A percentile compares a stretch with the other conserved stretches of the same genome.
Evolutionary conservation across 2,113 vertebrate genomes (phyloP).

Genomic region (Penelope pileata): DNA sequence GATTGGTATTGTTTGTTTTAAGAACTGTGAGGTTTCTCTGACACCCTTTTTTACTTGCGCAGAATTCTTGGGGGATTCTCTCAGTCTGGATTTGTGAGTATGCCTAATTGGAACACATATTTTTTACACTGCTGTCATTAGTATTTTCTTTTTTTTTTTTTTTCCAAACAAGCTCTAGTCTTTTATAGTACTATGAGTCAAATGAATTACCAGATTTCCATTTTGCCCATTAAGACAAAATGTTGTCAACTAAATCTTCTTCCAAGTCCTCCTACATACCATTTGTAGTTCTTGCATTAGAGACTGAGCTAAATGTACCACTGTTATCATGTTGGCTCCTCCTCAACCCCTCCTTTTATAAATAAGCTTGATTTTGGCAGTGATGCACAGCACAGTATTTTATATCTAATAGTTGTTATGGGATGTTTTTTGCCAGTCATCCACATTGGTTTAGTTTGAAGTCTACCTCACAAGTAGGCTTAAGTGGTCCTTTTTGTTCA

Average conservation of each 20-base stretch:
- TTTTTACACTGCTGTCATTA: background rate
- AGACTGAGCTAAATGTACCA: background rate
- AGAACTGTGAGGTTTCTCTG: slow-evolving; percentile 1
- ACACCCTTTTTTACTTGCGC: background rate
- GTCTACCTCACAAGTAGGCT: background rate
- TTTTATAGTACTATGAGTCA: background rate
- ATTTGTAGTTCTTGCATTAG: slow-evolving; percentile 9
- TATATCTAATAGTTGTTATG: background rate
- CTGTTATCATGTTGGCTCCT: background rate
- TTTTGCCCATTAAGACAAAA: slow-evolving; percentile 26
- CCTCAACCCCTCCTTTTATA: slow-evolving; percentile 1
- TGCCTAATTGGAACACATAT: background rate
- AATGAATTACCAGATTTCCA: background rate
- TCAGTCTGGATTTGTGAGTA: background rate
- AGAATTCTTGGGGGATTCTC: background rate
- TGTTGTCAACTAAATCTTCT: slow-evolving; percentile 5
- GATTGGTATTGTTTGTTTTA: slow-evolving; percentile 26
- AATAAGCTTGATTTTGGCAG: background rate
- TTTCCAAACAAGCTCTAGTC: background rate
- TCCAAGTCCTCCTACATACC: background rate
- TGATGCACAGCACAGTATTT: background rate
- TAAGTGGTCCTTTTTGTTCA: background rate
- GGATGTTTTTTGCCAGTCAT: background rate
- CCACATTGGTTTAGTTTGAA: background rate
- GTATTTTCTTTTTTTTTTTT: background rate